Percentiles rank a stretch among this genome's conserved stretches.
phyloP scores from a whole-genome alignment of 2,797 vertebrate genomes.

The Alca torda region DNA sequence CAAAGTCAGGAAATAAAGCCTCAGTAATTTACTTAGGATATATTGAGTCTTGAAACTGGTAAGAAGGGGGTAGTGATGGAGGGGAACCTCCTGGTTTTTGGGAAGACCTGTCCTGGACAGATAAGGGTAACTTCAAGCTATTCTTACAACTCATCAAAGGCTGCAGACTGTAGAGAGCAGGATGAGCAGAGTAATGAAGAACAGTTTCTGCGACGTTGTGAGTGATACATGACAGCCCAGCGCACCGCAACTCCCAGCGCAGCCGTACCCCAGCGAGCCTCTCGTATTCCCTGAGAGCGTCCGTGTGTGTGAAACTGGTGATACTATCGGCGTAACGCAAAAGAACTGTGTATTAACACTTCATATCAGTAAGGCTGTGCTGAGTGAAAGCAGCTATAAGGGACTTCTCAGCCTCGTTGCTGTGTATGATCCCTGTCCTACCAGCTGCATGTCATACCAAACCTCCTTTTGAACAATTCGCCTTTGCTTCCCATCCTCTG shows the following conservation, averaged over 20 bases:
- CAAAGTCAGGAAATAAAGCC: neutral
- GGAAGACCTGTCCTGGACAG: neutral
- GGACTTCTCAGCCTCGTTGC: neutral
- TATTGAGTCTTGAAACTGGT: neutral
- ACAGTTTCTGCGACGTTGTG: neutral
- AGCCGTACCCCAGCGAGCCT: neutral
- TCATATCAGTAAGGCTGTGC: neutral
- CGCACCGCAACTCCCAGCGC: no score
- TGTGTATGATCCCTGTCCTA: neutral
- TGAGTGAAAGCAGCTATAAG: neutral
- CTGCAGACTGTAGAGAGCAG: neutral
- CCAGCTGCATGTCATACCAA: neutral
- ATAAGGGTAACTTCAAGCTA: neutral
- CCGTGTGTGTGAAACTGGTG: neutral
- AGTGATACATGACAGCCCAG: neutral
- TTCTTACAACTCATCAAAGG: neutral
- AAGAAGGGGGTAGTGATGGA: neutral
- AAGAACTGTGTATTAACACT: neutral
- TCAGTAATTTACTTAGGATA: neutral
- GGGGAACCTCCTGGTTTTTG: neutral
- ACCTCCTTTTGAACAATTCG: neutral
- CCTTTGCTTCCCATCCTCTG: neutral
- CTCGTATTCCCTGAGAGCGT: accelerated
- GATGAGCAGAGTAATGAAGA: neutral
- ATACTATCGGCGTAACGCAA: accelerated